A percentile compares a stretch with the other conserved stretches of the same genome.
These are phyloP conservation scores for Protaetia brevitarsis DNA, from an alignment of 1,140 invertebrate genomes.

Conservation along the genomic window DNA sequence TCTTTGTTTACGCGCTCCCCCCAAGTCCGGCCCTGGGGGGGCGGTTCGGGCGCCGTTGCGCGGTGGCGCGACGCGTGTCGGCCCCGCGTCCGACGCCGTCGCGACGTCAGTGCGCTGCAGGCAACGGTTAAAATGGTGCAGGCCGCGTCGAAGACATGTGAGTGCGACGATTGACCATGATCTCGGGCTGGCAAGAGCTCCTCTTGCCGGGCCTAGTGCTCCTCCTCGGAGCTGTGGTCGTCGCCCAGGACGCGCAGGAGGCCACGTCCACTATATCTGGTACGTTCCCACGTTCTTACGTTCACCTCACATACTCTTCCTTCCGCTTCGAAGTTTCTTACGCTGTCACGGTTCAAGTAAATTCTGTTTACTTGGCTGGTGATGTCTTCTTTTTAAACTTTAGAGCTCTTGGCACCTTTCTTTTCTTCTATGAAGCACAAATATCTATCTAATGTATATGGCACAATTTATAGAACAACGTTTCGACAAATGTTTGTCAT, in stretches of 20 bases:
- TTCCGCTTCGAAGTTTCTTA: background rate
- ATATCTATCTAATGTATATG: too few relatives aligned
- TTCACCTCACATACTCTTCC: too few relatives aligned
- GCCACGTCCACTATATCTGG: too few relatives aligned
- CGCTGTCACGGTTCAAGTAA: too few relatives aligned
- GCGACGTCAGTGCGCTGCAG: constrained; percentile 4
- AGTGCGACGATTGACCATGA: constrained; percentile 11
- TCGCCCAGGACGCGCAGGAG: constrained; percentile 5
- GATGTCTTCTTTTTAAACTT: too few relatives aligned
- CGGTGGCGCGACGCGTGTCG: background rate
- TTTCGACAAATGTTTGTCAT: too few relatives aligned
- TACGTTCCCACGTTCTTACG: too few relatives aligned
- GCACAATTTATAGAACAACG: too few relatives aligned
- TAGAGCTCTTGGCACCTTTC: too few relatives aligned
- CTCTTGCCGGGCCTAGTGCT: constrained; percentile 10
- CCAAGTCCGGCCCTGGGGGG: background rate
- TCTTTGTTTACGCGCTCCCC: background rate
- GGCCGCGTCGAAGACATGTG: constrained; percentile 1
- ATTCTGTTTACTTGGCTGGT: too few relatives aligned
- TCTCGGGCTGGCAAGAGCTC: constrained; percentile 13
- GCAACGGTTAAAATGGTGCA: constrained; percentile 10
- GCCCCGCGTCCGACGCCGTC: background rate
- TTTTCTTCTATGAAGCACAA: too few relatives aligned
- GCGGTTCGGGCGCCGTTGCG: background rate
- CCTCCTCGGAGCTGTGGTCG: constrained; percentile 3